These are phyloP conservation scores for Penaeus japonicus DNA, from an alignment of 1,140 invertebrate genomes.

Conservation along the genomic window DNA sequence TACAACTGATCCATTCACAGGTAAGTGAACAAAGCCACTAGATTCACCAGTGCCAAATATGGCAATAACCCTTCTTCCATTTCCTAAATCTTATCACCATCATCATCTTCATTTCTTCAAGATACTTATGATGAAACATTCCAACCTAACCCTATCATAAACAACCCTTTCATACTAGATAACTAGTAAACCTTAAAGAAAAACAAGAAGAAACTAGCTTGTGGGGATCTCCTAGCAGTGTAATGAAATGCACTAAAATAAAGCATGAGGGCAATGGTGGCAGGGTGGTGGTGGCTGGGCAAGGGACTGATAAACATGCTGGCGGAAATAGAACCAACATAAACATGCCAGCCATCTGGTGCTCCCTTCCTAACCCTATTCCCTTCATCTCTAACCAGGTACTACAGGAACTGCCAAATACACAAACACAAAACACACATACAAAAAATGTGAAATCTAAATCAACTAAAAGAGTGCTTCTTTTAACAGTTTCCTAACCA, in stretches of 20 bases:
- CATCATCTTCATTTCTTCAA: too few relatives aligned
- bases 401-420: neutral
- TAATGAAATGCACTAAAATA: neutral
- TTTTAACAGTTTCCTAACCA: too few relatives aligned
- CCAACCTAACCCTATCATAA: neutral
- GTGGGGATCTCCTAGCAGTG: too few relatives aligned
- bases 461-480: too few relatives aligned
- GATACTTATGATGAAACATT: too few relatives aligned
- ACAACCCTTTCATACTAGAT: neutral
- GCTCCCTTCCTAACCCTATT: neutral
- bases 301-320: conserved; percentile 35
- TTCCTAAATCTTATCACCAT: too few relatives aligned
- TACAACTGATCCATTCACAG: neutral
- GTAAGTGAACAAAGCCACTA: neutral
- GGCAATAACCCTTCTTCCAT: too few relatives aligned
- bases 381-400: neutral
- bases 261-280: neutral
- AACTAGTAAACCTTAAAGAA: neutral
- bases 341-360: conserved; percentile 41
- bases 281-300: neutral
- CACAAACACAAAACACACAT: neutral
- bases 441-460: too few relatives aligned
- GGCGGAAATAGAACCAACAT: conserved; percentile 31
- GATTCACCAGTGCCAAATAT: too few relatives aligned
- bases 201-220: too few relatives aligned